phyloP scores from a whole-genome alignment of 2,888 invertebrate genomes.

The Apotomis capreana region DNA sequence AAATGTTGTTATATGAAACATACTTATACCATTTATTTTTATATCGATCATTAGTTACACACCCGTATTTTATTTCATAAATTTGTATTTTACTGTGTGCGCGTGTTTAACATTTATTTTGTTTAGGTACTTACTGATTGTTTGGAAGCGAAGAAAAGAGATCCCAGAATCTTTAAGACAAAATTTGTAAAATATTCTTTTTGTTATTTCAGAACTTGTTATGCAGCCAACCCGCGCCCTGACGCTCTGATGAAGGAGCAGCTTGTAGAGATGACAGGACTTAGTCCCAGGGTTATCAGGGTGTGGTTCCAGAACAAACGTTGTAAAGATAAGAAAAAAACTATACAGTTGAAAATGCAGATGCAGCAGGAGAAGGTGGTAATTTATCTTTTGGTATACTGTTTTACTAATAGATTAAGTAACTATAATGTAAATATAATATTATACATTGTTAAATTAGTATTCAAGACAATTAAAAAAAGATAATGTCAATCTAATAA shows the following conservation, averaged over 20 bases:
- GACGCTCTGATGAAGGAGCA: constrained; percentile 99
- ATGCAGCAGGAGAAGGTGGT: constrained; percentile 98
- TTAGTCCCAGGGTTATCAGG: constrained; percentile 98
- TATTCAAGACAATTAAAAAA: no score
- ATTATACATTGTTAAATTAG: no score
- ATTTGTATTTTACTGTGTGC: no score
- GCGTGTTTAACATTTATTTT: background rate
- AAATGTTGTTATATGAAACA: no score
- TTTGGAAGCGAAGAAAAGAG: background rate
- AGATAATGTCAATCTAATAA: no score
- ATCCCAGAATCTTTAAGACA: background rate
- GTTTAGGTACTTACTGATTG: background rate
- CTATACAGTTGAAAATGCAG: constrained; percentile 97
- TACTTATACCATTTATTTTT: no score
- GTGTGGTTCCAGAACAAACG: constrained; percentile 99
- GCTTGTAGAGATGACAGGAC: constrained; percentile 98
- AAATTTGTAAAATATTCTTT: no score
- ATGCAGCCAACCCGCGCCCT: constrained; percentile 98
- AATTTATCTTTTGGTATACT: constrained; percentile 48
- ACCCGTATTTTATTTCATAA: no score
- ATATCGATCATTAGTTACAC: no score
- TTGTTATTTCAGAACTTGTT: constrained; percentile 88
- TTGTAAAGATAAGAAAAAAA: constrained; percentile 99
- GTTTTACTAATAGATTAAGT: constrained; percentile 28
- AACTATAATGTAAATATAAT: no score